Evolutionary conservation across 2,797 vertebrate genomes (phyloP).

Genomic region (Clamator glandarius): DNA sequence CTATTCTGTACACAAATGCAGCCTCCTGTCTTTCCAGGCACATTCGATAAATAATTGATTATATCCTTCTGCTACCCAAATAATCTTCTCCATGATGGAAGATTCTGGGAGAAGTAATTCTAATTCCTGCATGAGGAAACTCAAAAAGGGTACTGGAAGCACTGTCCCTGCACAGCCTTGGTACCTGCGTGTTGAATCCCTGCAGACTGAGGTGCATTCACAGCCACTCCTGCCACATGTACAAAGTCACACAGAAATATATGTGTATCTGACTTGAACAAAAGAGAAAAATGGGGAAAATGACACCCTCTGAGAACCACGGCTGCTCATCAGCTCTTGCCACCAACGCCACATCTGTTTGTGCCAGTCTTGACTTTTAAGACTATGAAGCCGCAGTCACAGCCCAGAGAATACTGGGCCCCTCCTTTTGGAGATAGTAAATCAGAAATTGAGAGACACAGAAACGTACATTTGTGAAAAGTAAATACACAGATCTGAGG

Average conservation of each 20-base stretch:
- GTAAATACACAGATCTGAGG: neutral
- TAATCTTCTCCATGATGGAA: neutral
- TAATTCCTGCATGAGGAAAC: accelerated
- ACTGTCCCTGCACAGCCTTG: accelerated
- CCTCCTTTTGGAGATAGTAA: neutral
- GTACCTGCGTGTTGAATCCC: neutral
- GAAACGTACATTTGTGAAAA: neutral
- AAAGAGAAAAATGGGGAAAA: neutral
- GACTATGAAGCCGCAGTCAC: neutral
- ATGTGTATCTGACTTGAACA: neutral
- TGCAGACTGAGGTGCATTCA: neutral
- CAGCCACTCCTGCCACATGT: neutral
- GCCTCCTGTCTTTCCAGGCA: neutral
- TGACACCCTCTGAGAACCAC: neutral
- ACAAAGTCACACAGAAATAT: neutral
- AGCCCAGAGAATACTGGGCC: neutral
- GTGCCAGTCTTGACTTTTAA: neutral
- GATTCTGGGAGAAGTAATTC: neutral
- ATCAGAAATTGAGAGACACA: neutral
- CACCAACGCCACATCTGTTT: neutral
- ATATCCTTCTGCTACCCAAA: neutral
- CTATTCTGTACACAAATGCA: neutral
- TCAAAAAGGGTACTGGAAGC: neutral
- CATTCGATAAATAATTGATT: neutral
- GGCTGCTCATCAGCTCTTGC: neutral